Evolutionary conservation across 1,140 invertebrate species (phyloP), one percentile per base, ranked within the genome.

Genomic region (Calephelis virginiensis): DNA sequence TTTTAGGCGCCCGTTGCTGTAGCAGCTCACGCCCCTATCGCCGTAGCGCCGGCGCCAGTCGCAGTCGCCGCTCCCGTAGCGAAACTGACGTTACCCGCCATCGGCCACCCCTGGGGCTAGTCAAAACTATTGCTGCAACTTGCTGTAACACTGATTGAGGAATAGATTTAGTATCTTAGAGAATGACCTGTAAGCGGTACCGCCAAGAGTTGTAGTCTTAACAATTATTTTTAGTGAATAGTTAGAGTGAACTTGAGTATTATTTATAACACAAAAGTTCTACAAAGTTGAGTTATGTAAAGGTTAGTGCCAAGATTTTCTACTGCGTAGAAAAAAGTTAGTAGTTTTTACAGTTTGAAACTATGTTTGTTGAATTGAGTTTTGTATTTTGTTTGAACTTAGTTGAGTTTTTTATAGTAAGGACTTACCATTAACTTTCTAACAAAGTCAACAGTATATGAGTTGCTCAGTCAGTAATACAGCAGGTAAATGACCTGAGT

Each of bases 61-160:
- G 80, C 82, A 6, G 85, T 89, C 2, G 89, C 85, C 7, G 92
- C 92, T 5, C 80, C 91, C 6, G 86, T 92, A 0, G 83, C 91
- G 5, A 73, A 78, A 48, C 76, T 77, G 69, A 75, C 75, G 10
- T 69, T 86, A 12, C 75, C 77, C n/a, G 78, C 82, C 64, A 66
- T 83, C 70, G 85, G 78, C 47, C 81, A 88, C 78, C 82, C 82
- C 37, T 90, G 87, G 87, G 80, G 83, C 67, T 89, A 88, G 76
- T 72, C 70, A 65, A 56, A 64, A 61, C 28, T 61, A 61, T 53
- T 56, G 61, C 43, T 60, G 13, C 75, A 72, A 66, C 67, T 64
- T 70, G 68, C 67, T 69, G 72, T 70, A 82, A 74, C 77, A 78
- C 75, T 83, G 81, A 82, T 74, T 72, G 72, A 72, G 65, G 47